phyloP scores from a whole-genome alignment of 1,140 invertebrate genomes.

The Aphelenchoides besseyi region DNA sequence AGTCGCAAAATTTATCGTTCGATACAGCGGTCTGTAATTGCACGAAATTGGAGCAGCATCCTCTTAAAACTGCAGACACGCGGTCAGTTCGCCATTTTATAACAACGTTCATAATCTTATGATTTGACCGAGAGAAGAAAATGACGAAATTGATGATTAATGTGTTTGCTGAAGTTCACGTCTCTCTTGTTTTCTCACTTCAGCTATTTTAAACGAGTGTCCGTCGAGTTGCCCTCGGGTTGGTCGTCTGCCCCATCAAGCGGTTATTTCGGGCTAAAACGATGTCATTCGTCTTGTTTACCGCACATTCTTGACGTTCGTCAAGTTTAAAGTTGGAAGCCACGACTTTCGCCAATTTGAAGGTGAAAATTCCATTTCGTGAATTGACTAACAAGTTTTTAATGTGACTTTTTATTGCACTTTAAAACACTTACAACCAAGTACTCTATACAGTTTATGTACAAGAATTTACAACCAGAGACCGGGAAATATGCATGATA shows the following conservation, averaged over 20 bases:
- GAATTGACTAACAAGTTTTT: no score
- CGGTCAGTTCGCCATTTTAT: no score
- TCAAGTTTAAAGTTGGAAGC: background rate
- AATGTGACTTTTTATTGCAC: conserved; percentile 1
- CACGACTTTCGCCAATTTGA: background rate
- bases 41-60: no score
- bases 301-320: background rate
- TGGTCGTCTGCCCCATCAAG: background rate
- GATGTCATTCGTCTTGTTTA: conserved; percentile 1
- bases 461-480: background rate
- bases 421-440: background rate
- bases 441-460: background rate
- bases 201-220: no score
- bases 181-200: no score
- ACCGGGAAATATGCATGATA: background rate
- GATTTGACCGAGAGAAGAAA: no score
- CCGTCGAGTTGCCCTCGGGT: background rate
- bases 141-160: no score
- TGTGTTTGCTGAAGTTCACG: no score
- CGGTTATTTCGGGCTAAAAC: background rate
- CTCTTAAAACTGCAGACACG: no score
- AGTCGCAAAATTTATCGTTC: no score
- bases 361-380: background rate
- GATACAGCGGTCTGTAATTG: no score
- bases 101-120: no score